Evolutionary conservation across 1,140 invertebrate species (phyloP).

Genomic region (Cydia splendana): DNA sequence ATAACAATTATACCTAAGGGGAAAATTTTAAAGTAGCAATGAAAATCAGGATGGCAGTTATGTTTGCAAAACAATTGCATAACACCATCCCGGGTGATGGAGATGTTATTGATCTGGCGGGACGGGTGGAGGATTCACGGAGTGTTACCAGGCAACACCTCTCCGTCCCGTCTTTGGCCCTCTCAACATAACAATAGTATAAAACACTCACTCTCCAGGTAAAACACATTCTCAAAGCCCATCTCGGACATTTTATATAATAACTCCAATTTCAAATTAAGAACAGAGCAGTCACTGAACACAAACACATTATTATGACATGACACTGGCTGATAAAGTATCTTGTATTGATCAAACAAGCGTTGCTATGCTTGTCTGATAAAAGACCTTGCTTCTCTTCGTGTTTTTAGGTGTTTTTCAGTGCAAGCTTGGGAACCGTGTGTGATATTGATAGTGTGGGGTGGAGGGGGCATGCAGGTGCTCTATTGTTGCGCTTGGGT

Average conservation of each 20-base stretch:
- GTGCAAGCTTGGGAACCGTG: conserved; percentile 46
- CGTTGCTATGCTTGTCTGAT: conserved; percentile 57
- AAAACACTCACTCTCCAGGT: conserved; percentile 78
- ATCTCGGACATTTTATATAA: conserved; percentile 71
- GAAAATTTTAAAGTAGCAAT: neutral
- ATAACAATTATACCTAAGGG: no score
- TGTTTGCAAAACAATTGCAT: conserved; percentile 56
- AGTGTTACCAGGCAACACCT: conserved; percentile 74
- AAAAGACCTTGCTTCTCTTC: conserved; percentile 45
- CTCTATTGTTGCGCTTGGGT: conserved; percentile 55
- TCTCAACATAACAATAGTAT: conserved; percentile 49
- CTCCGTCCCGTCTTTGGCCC: conserved; percentile 59
- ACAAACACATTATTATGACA: conserved; percentile 56
- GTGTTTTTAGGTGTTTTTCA: conserved; percentile 48
- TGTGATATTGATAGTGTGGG: conserved; percentile 49
- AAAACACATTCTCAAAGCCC: conserved; percentile 80
- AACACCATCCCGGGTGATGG: conserved; percentile 63
- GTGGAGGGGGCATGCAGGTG: conserved; percentile 67
- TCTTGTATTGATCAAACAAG: conserved; percentile 73
- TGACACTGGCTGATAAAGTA: conserved; percentile 47
- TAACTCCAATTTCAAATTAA: conserved; percentile 42
- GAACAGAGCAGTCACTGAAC: conserved; percentile 43
- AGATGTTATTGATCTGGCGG: conserved; percentile 77
- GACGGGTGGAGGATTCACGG: conserved; percentile 51
- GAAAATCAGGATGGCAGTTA: neutral